Evolutionary conservation across 2,113 vertebrate genomes (phyloP), one percentile per base, ranked within the genome.

Genomic region (Oreochromis niloticus): DNA sequence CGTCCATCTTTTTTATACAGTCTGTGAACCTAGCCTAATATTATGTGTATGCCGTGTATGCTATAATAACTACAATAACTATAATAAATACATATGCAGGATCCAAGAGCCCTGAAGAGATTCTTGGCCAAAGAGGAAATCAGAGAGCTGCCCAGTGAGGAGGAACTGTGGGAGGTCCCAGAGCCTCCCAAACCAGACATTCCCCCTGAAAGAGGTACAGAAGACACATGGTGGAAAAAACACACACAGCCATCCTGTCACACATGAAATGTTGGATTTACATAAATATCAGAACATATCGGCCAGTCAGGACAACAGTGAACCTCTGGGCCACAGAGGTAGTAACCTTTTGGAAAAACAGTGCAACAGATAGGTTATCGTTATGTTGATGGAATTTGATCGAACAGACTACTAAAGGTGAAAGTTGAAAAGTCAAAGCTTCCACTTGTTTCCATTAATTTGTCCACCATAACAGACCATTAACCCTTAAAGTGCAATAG

Each of bases 101-200:
- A 97, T 41, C 9, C 41, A 10, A 80, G 22, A 24, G 84, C 90
- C 57, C 85, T 97, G 89, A 92, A 82, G 41, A 92, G 91, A 22
- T 94, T 95, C 80, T 63, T 97, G 85, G 6, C 41, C 1, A 94
- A 91, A 66, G 95, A 96, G 85, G 93, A 93, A 55, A 81, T 96
- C 89, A 63, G 11, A 84, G 96, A 97, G 52, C 93, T 97, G 3
- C 96, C 96, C 3, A 48, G 22, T 19, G 88, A 88, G 1, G 95
- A 96, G 90, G 94, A 95, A 89, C 88, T 30, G 30, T 97, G 97
- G 97, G 95, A 96, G 87, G 95, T 97, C 34, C 96, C 96, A 1
- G 90, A 93, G 82, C 95, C 95, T 0, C 56, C 85, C 34, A 93
- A 87, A 71, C 92, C 88, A 13, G 94, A 91, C 16, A 5, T 84